Conservation (phyloP, 2,888 invertebrate genomes). For the Koerneria pararmatus region DNA sequence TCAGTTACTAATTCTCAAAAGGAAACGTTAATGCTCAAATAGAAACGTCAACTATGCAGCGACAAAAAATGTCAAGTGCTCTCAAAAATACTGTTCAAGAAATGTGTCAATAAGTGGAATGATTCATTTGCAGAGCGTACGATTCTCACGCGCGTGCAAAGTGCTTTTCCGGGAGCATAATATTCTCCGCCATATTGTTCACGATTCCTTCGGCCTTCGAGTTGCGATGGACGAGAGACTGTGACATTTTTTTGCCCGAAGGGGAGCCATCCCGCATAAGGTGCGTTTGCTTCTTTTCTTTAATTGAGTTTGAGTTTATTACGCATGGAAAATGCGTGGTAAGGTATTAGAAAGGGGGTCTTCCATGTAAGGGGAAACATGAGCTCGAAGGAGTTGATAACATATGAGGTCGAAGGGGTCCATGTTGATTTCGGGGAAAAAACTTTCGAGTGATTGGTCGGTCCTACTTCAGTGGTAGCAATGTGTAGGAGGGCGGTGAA, state of each 20-base stretch:
- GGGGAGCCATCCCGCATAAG: neutral
- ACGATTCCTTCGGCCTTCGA: constrained; percentile 19
- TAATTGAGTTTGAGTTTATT: no score
- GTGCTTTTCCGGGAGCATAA: neutral
- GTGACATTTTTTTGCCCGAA: neutral
- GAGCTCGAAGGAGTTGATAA: no score
- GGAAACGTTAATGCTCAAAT: no score
- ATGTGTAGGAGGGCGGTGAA: no score
- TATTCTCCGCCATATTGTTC: constrained; percentile 1
- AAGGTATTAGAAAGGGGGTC: neutral
- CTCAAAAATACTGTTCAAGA: neutral
- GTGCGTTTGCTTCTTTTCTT: neutral
- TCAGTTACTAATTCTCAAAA: no score
- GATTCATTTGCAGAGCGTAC: constrained; percentile 3
- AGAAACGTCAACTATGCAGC: neutral
- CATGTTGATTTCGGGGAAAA: neutral
- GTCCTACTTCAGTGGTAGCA: no score
- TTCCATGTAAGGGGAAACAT: neutral
- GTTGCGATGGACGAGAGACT: neutral
- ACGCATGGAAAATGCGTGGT: no score
- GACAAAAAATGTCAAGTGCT: neutral
- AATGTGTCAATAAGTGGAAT: neutral
- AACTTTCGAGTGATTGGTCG: neutral
- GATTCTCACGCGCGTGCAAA: constrained; percentile 1
- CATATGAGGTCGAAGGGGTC: no score